A percentile compares a stretch with the other conserved stretches of the same genome.
These are phyloP conservation scores for Aphelocoma coerulescens DNA, from an alignment of 2,113 vertebrate species.

Conservation along the genomic window DNA sequence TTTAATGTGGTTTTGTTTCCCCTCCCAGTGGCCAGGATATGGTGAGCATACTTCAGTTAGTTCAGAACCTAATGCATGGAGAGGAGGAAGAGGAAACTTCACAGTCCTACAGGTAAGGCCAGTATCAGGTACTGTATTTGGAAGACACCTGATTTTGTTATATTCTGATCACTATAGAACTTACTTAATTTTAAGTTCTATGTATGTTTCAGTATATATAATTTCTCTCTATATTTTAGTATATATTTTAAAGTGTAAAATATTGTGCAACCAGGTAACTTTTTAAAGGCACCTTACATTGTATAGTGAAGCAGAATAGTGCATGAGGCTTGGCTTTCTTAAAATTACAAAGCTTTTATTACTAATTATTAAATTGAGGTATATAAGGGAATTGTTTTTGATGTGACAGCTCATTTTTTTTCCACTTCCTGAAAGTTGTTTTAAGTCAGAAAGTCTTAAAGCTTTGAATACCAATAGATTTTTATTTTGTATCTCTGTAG, in stretches of 20 bases:
- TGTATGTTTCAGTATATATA: neutral
- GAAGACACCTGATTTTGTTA: neutral
- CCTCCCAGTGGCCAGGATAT: slow-evolving; percentile 86
- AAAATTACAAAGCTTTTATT: neutral
- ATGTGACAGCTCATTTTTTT: neutral
- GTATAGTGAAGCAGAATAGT: neutral
- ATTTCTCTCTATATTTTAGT: neutral
- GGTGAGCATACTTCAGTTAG: slow-evolving; percentile 85
- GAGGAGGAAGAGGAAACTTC: slow-evolving; percentile 82
- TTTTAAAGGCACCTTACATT: neutral
- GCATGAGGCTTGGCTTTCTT: neutral
- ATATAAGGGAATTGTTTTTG: neutral
- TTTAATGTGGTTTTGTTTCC: neutral
- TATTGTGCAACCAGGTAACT: neutral
- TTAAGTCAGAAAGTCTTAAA: neutral
- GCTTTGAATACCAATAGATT: neutral
- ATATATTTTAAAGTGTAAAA: neutral
- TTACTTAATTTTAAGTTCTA: neutral
- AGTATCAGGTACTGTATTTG: neutral
- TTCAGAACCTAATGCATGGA: slow-evolving; percentile 92
- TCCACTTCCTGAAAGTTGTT: neutral
- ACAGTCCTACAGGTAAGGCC: slow-evolving; percentile 75
- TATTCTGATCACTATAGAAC: neutral
- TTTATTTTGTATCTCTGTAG: neutral
- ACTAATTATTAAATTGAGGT: neutral